phyloP scores from a whole-genome alignment of 2,797 vertebrate species.

The Chanos chanos region DNA sequence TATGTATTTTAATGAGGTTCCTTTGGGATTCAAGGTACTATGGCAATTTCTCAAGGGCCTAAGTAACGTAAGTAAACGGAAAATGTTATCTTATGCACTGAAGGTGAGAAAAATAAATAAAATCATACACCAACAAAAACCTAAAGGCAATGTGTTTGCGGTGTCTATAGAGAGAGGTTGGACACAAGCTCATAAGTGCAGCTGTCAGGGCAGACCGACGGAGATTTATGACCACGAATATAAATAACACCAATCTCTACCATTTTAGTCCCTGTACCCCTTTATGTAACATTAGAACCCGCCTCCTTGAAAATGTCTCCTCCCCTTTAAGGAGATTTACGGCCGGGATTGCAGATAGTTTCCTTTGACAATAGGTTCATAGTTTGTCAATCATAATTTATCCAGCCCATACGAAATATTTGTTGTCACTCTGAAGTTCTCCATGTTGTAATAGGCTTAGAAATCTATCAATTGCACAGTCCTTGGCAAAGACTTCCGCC shows the following conservation, averaged over 20 bases:
- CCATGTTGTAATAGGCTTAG: constrained; percentile 52
- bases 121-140: background rate
- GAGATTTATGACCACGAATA: constrained; percentile 39
- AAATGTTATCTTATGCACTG: background rate
- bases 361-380: background rate
- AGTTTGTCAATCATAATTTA: constrained; percentile 11
- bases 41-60: too few relatives aligned
- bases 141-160: background rate
- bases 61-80: too few relatives aligned
- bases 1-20: too few relatives aligned
- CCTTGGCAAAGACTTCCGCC: constrained; percentile 64
- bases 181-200: constrained; percentile 14
- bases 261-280: constrained; percentile 36
- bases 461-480: constrained; percentile 54
- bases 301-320: background rate
- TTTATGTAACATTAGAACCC: constrained; percentile 19
- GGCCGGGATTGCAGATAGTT: background rate
- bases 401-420: background rate
- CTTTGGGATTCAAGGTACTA: too few relatives aligned
- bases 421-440: background rate
- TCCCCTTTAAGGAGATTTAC: background rate
- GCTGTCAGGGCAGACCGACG: background rate
- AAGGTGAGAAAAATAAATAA: background rate
- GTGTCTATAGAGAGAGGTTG: background rate
- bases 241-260: constrained; percentile 44